A percentile compares a stretch with the other conserved stretches of the same genome.
Evolutionary conservation across 2,888 invertebrate species (phyloP).

Genomic region (Scrobipalpa costella): DNA sequence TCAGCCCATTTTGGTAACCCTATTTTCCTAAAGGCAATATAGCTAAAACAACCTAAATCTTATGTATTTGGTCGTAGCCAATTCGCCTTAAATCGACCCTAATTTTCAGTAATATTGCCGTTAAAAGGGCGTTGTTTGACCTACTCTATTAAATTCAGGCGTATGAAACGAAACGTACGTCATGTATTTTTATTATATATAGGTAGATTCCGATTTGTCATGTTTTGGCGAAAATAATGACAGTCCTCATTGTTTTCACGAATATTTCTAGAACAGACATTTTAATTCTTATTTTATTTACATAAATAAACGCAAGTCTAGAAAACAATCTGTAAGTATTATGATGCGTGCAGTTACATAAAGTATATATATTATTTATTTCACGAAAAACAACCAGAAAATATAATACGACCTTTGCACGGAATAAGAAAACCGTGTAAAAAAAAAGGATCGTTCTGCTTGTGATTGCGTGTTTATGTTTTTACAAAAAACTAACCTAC

Average conservation of each 20-base stretch:
- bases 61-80: background rate
- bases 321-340: too few relatives aligned
- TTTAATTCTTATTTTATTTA: too few relatives aligned
- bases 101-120: background rate
- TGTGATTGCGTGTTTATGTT: background rate
- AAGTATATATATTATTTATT: background rate
- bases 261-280: background rate
- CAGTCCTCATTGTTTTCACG: background rate
- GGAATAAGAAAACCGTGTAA: background rate
- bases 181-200: background rate
- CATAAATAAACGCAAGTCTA: too few relatives aligned
- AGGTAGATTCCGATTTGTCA: too few relatives aligned
- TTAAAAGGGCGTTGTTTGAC: background rate
- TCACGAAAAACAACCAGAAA: background rate
- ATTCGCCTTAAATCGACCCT: background rate
- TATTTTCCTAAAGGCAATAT: background rate
- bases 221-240: background rate
- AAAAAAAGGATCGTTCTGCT: background rate
- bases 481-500: background rate
- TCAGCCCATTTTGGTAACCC: background rate
- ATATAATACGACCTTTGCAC: background rate
- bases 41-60: background rate
- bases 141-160: constrained; percentile 5
- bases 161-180: background rate
- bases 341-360: too few relatives aligned